Conservation (phyloP, 2,888 invertebrate genomes). For the Cyrtodaria siliqua region DNA sequence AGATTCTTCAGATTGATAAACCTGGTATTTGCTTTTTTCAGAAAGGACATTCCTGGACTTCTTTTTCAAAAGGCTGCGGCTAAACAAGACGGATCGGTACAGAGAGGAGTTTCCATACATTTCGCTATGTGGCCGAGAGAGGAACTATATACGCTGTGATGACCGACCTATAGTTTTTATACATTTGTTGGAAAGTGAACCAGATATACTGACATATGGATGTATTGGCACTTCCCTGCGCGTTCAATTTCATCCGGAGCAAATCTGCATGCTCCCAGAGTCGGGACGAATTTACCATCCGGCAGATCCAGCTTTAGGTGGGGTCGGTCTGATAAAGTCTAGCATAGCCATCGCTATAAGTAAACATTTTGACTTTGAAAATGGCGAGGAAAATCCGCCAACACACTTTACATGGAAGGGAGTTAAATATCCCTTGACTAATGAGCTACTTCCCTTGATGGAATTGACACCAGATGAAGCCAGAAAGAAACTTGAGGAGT, state of each 20-base stretch:
- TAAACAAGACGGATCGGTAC: slow-evolving; percentile 92
- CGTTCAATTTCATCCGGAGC: slow-evolving; percentile 91
- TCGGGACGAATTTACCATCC: slow-evolving; percentile 97
- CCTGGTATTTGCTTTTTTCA: slow-evolving; percentile 74
- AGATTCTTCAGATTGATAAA: too few relatives aligned
- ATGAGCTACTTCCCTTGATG: slow-evolving; percentile 76
- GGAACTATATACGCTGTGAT: slow-evolving; percentile 97
- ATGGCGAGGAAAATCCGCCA: slow-evolving; percentile 90
- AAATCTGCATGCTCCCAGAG: slow-evolving; percentile 92
- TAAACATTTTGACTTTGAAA: slow-evolving; percentile 88
- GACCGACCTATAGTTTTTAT: slow-evolving; percentile 98
- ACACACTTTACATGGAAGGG: slow-evolving; percentile 93
- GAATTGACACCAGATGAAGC: too few relatives aligned
- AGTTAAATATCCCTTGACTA: slow-evolving; percentile 81
- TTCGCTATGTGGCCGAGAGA: slow-evolving; percentile 96
- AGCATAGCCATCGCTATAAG: slow-evolving; percentile 93
- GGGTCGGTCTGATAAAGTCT: slow-evolving; percentile 94
- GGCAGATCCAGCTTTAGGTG: slow-evolving; percentile 91
- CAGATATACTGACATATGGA: slow-evolving; percentile 88
- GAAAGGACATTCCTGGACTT: slow-evolving; percentile 92
- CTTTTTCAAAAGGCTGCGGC: slow-evolving; percentile 94
- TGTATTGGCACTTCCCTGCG: slow-evolving; percentile 83
- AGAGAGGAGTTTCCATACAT: slow-evolving; percentile 95
- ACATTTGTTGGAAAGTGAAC: slow-evolving; percentile 86
- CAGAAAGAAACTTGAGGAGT: neutral